Evolutionary conservation across 2,113 vertebrate species (phyloP), one percentile per base, ranked within the genome.

Genomic region (Malurus elegans): DNA sequence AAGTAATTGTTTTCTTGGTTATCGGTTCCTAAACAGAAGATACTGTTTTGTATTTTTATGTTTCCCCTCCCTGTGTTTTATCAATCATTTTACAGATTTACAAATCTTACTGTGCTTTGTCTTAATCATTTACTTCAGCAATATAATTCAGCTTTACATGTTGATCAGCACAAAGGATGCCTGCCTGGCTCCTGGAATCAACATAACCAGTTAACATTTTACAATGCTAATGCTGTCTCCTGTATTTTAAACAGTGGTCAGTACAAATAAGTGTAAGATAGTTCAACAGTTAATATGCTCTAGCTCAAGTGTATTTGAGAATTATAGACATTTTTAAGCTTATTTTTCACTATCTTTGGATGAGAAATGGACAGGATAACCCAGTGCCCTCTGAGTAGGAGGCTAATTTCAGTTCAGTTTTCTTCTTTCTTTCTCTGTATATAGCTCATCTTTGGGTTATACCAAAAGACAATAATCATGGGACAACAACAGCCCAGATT

Each of bases 101-200:
- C 58, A 74, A 86, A 65, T 56, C 29, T 76, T 62, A 34, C 51
- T 51, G 32, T 62, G 45, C 60, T 96, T 88, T 88, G 40, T 80
- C 56, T 88, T 64, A 65, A 54, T 31, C 17, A 44, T 92, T 90
- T 93, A 72, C 64, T 54, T 88, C 40, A 79, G 79, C 74, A 91
- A 58, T 42, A n/a, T 26, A 79, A 86, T 91, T 90, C 89, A 81
- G 54, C 50, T 92, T 73, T 87, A 94, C 94, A 56, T 86, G 85
- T 53, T 95, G 87, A 94, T 75, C 58, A 72, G 72, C 71, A 79
- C 64, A 79, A 95, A 91, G 72, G 60, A 90, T 83, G 75, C 61
- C 85, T 95, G 82, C 71, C 56, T 83, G 48, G 47, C 47, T 94
- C 47, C 73, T 80, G 75, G 60, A 88, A 74, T 54, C 48, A 90